These are phyloP conservation scores for Gymnocheta viridis DNA, from an alignment of 2,888 invertebrate species.

Conservation along the genomic window DNA sequence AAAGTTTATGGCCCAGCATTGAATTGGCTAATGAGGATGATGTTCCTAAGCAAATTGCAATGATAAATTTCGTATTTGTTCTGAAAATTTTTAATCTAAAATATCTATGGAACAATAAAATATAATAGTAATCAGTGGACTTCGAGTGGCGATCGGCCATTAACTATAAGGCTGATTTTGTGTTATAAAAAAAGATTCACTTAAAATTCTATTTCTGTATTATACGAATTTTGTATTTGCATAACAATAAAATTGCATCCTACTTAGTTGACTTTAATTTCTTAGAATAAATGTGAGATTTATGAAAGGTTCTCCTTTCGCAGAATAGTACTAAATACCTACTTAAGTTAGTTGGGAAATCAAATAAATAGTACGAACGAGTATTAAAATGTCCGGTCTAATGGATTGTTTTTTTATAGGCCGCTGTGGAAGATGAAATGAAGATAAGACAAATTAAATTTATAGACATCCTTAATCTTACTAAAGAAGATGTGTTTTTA, in stretches of 20 bases:
- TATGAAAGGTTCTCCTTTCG: constrained; percentile 5
- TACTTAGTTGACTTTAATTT: neutral
- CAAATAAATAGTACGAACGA: neutral
- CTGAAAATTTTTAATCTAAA: neutral
- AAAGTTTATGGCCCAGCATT: constrained; percentile 48
- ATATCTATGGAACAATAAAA: constrained; percentile 20
- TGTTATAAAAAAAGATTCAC: neutral
- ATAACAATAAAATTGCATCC: constrained; percentile 26
- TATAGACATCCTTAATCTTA: neutral
- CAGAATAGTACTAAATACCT: neutral
- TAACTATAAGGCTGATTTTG: constrained; percentile 43
- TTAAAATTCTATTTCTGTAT: constrained; percentile 37
- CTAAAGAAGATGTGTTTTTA: neutral
- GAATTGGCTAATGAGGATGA: constrained; percentile 29
- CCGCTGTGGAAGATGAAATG: neutral
- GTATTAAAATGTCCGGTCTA: neutral
- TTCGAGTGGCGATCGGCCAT: neutral
- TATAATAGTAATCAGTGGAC: neutral
- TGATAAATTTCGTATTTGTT: neutral
- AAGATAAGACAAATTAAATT: constrained; percentile 14
- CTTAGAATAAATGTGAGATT: constrained; percentile 36
- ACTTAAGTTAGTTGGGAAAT: neutral
- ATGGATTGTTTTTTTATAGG: neutral
- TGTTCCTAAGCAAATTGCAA: neutral
- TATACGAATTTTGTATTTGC: neutral